phyloP scores from a whole-genome alignment of 2,888 invertebrate genomes.

The Epinotia brunnichana region DNA sequence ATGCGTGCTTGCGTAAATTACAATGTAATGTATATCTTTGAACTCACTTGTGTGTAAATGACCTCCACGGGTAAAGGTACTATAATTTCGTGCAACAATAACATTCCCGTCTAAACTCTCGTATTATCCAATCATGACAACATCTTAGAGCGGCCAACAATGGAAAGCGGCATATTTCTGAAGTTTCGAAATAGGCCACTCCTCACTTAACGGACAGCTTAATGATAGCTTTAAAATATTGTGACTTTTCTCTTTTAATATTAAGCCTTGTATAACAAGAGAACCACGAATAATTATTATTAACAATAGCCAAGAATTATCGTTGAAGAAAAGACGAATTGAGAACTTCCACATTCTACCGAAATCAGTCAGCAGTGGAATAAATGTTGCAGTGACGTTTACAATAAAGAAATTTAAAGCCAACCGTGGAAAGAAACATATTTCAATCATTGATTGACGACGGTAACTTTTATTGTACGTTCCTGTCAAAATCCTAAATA shows the following conservation, averaged over 20 bases:
- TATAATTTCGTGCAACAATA: constrained; percentile 17
- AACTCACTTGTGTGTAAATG: constrained; percentile 15
- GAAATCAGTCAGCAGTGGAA: too few relatives aligned
- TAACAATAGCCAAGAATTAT: too few relatives aligned
- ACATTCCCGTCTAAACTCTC: constrained; percentile 15
- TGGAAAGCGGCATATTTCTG: constrained; percentile 22
- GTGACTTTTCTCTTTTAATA: background rate
- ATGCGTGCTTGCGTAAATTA: background rate
- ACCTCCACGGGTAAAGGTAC: constrained; percentile 4
- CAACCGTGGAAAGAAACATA: background rate
- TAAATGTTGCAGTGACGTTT: background rate
- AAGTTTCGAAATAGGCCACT: constrained; percentile 17
- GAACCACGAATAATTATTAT: too few relatives aligned
- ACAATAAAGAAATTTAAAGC: background rate
- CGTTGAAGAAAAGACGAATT: too few relatives aligned
- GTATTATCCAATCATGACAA: constrained; percentile 21
- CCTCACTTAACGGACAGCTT: background rate
- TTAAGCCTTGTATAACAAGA: too few relatives aligned
- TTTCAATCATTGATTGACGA: background rate
- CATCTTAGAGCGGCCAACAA: constrained; percentile 11
- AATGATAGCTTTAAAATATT: background rate
- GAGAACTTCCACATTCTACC: background rate
- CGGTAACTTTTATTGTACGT: background rate
- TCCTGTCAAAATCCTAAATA: constrained; percentile 1
- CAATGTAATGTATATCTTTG: background rate